Base-by-base conservation (phyloP, 53 echinoderm and acorn worm genomes). In the Actinopyga echinites region DNA sequence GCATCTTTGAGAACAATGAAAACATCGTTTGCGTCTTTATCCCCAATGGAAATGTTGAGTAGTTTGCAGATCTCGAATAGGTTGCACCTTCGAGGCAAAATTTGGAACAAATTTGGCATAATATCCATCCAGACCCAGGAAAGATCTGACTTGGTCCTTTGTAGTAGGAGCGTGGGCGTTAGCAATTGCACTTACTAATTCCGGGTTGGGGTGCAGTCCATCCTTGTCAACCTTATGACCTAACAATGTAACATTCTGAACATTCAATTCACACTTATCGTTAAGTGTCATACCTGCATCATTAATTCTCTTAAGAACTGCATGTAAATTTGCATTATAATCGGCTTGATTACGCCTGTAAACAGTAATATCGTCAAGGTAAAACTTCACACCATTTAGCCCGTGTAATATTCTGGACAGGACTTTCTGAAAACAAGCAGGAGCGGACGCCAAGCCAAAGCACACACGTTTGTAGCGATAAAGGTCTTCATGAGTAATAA, bases 31-130 rank as follows among this genome's bases (percentile, higher is more conserved):
- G 57, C 66, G 22, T 13, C 69, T 43, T 34, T 19, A 56, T 5
- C 37, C 17, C 87, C 87, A 81, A 22, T 38, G 28, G 58, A 38
- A 81, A 12, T 34, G 45, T 22, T 54, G 19, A 25, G 55, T 57
- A 24, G 82, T 66, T 4, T 71, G 59, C 4, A 74, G 15, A 23
- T 80, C 22, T 13, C 15, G 10, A 1, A 66, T 28, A 8, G 69
- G 54, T 28, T 68, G 87, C 58, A 80, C 82, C 3, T 26, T 24
- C 21, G 69, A 54, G 1, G 59, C 64, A 26, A 30, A 83, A 82
- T 57, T 69, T 35, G 83, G 83, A 40, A 71, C 26, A 83, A 86
- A 86, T 55, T 74, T 83, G 22, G 63, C 57, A 74, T 83, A 82
- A n/a, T 86, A 69, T 0, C 4, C 35, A 22, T 20, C 69, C 69